Percentiles rank a stretch among this genome's conserved stretches.
These are phyloP conservation scores for Sebastiscus albofasciatus DNA, from an alignment of 2,797 vertebrate species.

Conservation along the genomic window DNA sequence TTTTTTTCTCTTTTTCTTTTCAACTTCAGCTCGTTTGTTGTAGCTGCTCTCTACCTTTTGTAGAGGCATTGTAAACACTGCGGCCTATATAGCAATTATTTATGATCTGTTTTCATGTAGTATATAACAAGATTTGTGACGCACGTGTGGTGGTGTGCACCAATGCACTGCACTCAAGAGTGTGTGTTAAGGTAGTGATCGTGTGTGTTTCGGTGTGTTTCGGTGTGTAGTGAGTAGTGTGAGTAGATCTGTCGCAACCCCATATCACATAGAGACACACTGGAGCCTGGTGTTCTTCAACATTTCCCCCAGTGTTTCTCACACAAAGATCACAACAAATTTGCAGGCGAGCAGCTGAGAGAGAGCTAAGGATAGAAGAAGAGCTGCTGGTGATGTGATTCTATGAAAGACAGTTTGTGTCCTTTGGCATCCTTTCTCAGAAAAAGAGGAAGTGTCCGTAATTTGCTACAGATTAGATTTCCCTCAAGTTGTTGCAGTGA, in stretches of 20 bases:
- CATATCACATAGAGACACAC: constrained; percentile 21
- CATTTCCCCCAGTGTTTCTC: constrained; percentile 43
- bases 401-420: constrained; percentile 38
- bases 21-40: background rate
- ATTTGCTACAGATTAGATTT: constrained; percentile 21
- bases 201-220: background rate
- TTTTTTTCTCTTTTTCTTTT: background rate
- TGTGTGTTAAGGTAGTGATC: background rate
- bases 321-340: constrained; percentile 40
- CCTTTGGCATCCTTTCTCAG: constrained; percentile 27
- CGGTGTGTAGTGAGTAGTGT: constrained; percentile 14
- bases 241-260: constrained; percentile 15
- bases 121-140: background rate
- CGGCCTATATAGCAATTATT: constrained; percentile 31
- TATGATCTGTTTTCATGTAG: constrained; percentile 21
- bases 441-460: constrained; percentile 15
- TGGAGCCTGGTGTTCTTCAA: constrained; percentile 36
- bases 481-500: background rate
- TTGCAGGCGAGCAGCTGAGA: constrained; percentile 30
- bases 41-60: background rate
- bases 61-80: background rate
- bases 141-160: background rate
- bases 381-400: constrained; percentile 34
- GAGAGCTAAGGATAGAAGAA: constrained; percentile 41
- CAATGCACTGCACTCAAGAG: background rate